Base-by-base conservation (phyloP, 2,797 vertebrate species). In the Centropyge bicolor region DNA sequence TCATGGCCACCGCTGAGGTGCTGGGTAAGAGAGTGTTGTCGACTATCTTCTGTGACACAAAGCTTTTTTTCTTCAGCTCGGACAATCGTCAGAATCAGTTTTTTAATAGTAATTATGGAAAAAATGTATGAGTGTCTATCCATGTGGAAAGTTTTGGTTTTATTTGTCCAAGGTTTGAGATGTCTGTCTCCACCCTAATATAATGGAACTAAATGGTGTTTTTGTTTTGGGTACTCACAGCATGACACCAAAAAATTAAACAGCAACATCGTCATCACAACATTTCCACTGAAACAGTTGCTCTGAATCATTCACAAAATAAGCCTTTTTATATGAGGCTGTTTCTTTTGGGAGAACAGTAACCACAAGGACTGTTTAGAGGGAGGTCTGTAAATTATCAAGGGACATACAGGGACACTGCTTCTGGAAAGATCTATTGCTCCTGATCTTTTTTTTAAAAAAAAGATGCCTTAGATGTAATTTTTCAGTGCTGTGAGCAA, bases 1-100 rank as follows among this genome's bases (percentile, higher is more conserved):
- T 99, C 80, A 97, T 98, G 96, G 96, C 98, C 65, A 99, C 98
- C 0, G 96, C 96, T 0, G 98, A 99, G 9, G 98, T 99, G 41
- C 88, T 99, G 5, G 98, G 98, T 99, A 95, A 97, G 97, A 74
- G 35, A 40, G 11, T 19, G 16, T 5, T 20, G 8, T n/a, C 0
- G 2, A 52, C 9, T 16, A 41, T 35, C 19, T 0, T 40, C 24
- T 55, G 13, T 51, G 14, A 48, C 49, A 67, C 57, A 36, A 40
- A 74, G 0, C 13, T 0, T 22, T 54, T 31, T 38, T 8, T n/a
- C n/a, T 41, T 38, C 22, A 61, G 36, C 35, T 35, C n/a, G 54
- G 6, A 67, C 2, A 10, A 7, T 35, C 2, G 17, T 19, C 22
- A 0, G 4, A 49, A n/a, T 49, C 2, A 8, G n/a, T 12, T n/a